Evolutionary conservation across 2,113 vertebrate species (phyloP), one percentile per base, ranked within the genome.

Genomic region (Dascyllus trimaculatus): DNA sequence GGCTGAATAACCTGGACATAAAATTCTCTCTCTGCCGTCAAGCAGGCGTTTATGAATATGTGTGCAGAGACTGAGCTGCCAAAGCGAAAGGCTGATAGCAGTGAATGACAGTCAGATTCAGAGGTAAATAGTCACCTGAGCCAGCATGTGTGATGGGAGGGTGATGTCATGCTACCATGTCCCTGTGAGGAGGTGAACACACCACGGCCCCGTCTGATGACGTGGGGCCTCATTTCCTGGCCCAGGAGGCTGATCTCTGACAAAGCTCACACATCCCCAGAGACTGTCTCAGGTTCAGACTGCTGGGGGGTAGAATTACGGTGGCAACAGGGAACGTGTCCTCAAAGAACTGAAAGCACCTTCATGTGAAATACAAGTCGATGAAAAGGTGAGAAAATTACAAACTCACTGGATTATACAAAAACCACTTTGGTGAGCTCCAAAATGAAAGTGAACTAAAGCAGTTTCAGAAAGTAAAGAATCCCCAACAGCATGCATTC

Each of bases 101-200:
- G 53, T 56, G 54, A 43, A 24, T 63, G 56, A 58, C 48, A 71
- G 64, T 66, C 35, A 51, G 17, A 85, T 32, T 71, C 49, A 80
- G 51, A 66, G 52, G 25, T 67, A 26, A 62, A 21, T 2, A 59
- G 52, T 49, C 70, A 72, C 60, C 66, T 26, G 22, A 32, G 40
- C 53, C 62, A 52, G 18, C 57, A 18, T 38, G 45, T 62, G 78
- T 62, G 61, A 62, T 66, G 10, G 66, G 56, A 67, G 2, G 54
- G 22, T 81, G 71, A 85, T 59, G 56, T 74, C 72, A 84, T 56
- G 29, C 61, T 29, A 29, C 45, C 43, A 56, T 63, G 66, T 59
- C 46, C 40, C 26, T 14, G 19, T 19, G 54, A n/a, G 62, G 43
- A 71, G 21, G 69, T 78, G 69, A 62, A 71, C 21, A 43, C 48